Percentiles rank a stretch among this genome's conserved stretches.
Conservation (phyloP, 2,113 vertebrate species). For the Tachuris rubrigastra region DNA sequence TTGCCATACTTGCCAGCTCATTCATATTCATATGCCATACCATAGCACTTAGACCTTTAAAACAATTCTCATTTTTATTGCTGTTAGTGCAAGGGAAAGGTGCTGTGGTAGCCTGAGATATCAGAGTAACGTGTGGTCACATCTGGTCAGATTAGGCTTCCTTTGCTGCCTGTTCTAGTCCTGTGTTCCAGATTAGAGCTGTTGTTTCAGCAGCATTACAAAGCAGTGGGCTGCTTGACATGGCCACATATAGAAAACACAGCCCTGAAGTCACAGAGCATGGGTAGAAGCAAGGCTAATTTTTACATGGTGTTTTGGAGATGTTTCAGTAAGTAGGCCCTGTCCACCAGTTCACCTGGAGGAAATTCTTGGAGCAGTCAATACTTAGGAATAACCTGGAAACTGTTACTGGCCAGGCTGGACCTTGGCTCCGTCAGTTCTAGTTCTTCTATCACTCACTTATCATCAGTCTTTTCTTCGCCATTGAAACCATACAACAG, state of each 20-base stretch:
- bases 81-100: neutral
- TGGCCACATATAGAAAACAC: neutral
- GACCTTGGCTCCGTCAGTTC: neutral
- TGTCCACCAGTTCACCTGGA: neutral
- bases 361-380: accelerated
- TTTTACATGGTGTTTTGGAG: neutral
- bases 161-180: neutral
- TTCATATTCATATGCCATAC: conserved; percentile 36
- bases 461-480: neutral
- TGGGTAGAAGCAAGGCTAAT: neutral
- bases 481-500: neutral
- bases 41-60: conserved; percentile 29
- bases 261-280: neutral
- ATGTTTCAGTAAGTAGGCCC: neutral
- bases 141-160: neutral
- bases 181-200: neutral
- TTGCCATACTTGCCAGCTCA: neutral
- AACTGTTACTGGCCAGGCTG: neutral
- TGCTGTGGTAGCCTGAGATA: neutral
- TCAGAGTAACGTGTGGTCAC: neutral
- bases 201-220: neutral
- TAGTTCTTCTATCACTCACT: neutral
- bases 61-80: conserved; percentile 4
- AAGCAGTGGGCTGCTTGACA: neutral
- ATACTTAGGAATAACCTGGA: neutral